Evolutionary conservation across 1,140 invertebrate genomes (phyloP), one percentile per base, ranked within the genome.

Genomic region (Telenomus remus): DNA sequence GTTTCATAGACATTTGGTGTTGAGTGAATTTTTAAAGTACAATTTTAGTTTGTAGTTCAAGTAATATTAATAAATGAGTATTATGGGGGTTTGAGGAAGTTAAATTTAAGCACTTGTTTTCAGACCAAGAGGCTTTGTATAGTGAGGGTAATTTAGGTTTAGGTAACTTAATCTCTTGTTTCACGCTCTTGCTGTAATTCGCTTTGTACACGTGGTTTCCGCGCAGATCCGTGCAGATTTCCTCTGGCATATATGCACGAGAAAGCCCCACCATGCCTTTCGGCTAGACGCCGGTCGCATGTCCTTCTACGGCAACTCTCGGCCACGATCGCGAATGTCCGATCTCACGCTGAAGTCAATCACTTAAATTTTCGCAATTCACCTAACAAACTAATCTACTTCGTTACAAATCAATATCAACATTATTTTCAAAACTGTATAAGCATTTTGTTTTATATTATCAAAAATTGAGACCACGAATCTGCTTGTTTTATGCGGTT

Each of bases 261-360:
- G 39, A 48, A 35, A 33, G 15, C 81, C 78, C 70, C 79, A 78
- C 81, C 81, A 82, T 75, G n/a, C 42, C 33, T 47, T 66, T 57
- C 57, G 49, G 74, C 63, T 71, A 80, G 79, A 76, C 80, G 75
- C 80, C 81, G 79, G 80, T 80, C 76, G 57, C 69, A 83, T 76
- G 81, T 82, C 86, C 86, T 82, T 87, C 81, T 87, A 87, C 82
- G 86, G 86, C 82, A 86, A 84, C 81, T 83, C 79, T 80, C 35
- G 55, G 14, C 43, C 69, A 46, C 75, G 63, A 78, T 71, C 61
- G 66, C 57, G 34, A 51, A 44, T 33, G 56, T 61, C 54, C 50
- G 66, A 78, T 75, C 61, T 65, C 66, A 50, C 49, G 63, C 39
- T 60, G 56, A 43, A 56, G 50, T 44, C 10, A 56, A 48, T 37